Percentiles rank a stretch among this genome's conserved stretches.
These are phyloP conservation scores for Gymnarchus niloticus DNA, from an alignment of 2,113 vertebrate genomes.

Conservation along the genomic window DNA sequence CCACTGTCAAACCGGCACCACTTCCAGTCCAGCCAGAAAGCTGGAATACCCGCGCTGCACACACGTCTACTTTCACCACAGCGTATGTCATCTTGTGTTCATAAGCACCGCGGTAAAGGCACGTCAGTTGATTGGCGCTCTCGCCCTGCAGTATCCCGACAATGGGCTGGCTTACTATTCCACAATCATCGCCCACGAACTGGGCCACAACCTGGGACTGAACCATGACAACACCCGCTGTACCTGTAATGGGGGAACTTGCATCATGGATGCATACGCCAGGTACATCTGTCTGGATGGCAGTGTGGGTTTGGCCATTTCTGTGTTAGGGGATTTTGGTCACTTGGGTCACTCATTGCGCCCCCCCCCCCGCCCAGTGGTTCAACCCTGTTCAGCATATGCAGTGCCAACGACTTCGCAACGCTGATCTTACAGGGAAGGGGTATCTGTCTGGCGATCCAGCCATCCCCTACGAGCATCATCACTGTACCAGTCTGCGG, in stretches of 20 bases:
- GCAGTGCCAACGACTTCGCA: conserved; percentile 72
- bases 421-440: conserved; percentile 61
- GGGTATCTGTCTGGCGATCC: conserved; percentile 74
- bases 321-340: neutral
- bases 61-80: neutral
- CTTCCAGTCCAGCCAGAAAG: neutral
- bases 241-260: conserved; percentile 37
- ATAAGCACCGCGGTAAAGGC: neutral
- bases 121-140: neutral
- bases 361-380: conserved; percentile 48
- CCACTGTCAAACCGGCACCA: neutral
- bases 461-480: conserved; percentile 55
- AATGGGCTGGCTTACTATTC: conserved; percentile 48
- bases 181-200: conserved; percentile 74
- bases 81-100: neutral
- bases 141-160: conserved; percentile 50
- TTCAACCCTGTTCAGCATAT: conserved; percentile 65
- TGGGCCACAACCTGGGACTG: conserved; percentile 85
- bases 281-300: conserved; percentile 48
- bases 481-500: conserved; percentile 66
- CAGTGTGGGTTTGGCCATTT: neutral
- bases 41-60: neutral
- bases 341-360: neutral
- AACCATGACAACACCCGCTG: conserved; percentile 62
- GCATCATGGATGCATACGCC: conserved; percentile 64